These are phyloP conservation scores for Abrostola triplasia DNA, from an alignment of 2,888 invertebrate species.

Conservation along the genomic window DNA sequence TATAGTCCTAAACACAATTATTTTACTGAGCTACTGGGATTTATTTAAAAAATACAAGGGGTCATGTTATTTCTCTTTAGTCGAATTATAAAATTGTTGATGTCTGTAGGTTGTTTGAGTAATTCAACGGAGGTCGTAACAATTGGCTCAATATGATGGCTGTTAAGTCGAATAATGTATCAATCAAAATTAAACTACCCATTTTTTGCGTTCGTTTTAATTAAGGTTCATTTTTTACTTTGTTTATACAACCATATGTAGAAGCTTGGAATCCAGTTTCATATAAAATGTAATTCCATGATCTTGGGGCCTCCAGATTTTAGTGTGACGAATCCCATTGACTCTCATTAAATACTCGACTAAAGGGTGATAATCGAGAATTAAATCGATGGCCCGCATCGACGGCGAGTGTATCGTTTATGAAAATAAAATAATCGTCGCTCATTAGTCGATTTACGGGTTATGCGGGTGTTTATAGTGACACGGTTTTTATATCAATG, in stretches of 20 bases:
- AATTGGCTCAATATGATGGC: not conserved
- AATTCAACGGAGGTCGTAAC: too few species aligned
- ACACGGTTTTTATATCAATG: constrained; percentile 69
- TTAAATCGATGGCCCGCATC: constrained; percentile 85
- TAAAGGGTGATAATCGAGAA: constrained; percentile 84
- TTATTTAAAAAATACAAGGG: too few species aligned
- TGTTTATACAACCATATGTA: not conserved
- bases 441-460: constrained; percentile 76
- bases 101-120: too few species aligned
- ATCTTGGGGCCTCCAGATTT: constrained; percentile 51
- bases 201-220: not conserved
- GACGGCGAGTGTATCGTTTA: constrained; percentile 68
- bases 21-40: too few species aligned
- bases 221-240: not conserved
- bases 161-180: not conserved
- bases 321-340: constrained; percentile 70
- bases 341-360: constrained; percentile 71
- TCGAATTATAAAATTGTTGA: too few species aligned
- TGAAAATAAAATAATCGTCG: constrained; percentile 85
- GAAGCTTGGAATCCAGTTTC: not conserved
- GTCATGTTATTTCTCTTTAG: too few species aligned
- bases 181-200: not conserved
- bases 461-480: constrained; percentile 79
- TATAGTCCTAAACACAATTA: too few species aligned
- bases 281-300: constrained; percentile 41